A percentile compares a stretch with the other conserved stretches of the same genome.
phyloP scores from a whole-genome alignment of 2,888 invertebrate genomes.

The Xanthia icteritia region DNA sequence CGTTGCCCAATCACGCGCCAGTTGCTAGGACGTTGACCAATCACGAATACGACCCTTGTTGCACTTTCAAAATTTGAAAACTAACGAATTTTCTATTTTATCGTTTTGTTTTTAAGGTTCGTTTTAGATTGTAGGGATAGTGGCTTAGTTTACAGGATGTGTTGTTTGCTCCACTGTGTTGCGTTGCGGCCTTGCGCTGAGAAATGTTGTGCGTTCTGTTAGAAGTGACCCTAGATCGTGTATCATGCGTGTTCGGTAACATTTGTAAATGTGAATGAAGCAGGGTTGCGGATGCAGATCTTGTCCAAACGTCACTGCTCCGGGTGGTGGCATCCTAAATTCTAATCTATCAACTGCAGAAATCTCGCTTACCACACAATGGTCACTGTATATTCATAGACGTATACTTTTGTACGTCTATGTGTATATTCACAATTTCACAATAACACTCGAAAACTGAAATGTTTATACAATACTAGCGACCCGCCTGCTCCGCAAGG shows the following conservation, averaged over 20 bases:
- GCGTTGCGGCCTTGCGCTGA: slow-evolving; percentile 23
- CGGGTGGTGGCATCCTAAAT: no score
- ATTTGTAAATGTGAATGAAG: background rate
- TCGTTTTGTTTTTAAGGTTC: slow-evolving; percentile 12
- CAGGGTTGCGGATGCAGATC: no score
- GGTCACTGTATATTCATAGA: no score
- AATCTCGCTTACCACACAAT: no score
- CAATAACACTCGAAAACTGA: no score
- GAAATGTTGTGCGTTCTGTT: slow-evolving; percentile 4
- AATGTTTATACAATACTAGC: no score
- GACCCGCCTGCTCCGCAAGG: no score
- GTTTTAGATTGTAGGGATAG: slow-evolving; percentile 7
- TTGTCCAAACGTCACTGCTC: no score
- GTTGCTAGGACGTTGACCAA: slow-evolving; percentile 50
- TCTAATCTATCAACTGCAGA: no score
- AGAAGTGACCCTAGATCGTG: slow-evolving; percentile 4
- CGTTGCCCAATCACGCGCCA: slow-evolving; percentile 73
- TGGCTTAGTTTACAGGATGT: slow-evolving; percentile 27
- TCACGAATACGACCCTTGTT: slow-evolving; percentile 54
- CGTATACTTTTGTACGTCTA: no score
- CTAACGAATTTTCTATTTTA: slow-evolving; percentile 16
- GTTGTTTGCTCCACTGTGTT: background rate
- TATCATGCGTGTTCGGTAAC: slow-evolving; percentile 16
- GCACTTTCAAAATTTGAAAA: slow-evolving; percentile 49
- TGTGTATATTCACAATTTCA: no score